These are phyloP conservation scores for Cerceris rybyensis DNA, from an alignment of 2,888 invertebrate species.

Conservation along the genomic window DNA sequence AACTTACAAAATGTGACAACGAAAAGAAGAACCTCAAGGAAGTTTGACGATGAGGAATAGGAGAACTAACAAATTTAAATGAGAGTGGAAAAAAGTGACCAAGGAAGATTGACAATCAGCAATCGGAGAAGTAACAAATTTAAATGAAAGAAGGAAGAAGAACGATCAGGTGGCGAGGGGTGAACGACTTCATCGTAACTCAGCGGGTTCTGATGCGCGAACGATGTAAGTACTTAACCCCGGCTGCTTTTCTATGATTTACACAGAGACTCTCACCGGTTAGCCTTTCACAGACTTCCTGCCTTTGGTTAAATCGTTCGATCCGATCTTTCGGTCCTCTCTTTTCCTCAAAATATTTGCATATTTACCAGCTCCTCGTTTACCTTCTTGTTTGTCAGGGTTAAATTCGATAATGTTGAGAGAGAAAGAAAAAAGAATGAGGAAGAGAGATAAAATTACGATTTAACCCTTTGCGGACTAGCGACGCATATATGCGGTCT, in stretches of 20 bases:
- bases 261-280: conserved; percentile 56
- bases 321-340: conserved; percentile 20
- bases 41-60: too few species aligned
- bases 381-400: conserved; percentile 13
- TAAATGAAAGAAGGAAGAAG: conserved; percentile 27
- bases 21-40: too few species aligned
- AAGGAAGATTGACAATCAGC: not conserved
- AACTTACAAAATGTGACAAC: too few species aligned
- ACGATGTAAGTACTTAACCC: conserved; percentile 75
- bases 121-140: conserved; percentile 25
- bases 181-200: conserved; percentile 65
- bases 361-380: conserved; percentile 28
- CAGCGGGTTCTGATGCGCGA: conserved; percentile 76
- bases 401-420: conserved; percentile 8
- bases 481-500: too few species aligned
- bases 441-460: conserved; percentile 6
- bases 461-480: conserved; percentile 1
- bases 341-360: conserved; percentile 32
- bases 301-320: conserved; percentile 33
- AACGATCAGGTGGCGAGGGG: conserved; percentile 29
- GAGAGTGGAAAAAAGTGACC: not conserved
- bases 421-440: not conserved
- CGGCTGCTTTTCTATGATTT: conserved; percentile 67
- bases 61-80: too few species aligned
- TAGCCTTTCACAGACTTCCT: conserved; percentile 49